phyloP scores from a whole-genome alignment of 2,888 invertebrate species.

The Shargacucullia verbasci region DNA sequence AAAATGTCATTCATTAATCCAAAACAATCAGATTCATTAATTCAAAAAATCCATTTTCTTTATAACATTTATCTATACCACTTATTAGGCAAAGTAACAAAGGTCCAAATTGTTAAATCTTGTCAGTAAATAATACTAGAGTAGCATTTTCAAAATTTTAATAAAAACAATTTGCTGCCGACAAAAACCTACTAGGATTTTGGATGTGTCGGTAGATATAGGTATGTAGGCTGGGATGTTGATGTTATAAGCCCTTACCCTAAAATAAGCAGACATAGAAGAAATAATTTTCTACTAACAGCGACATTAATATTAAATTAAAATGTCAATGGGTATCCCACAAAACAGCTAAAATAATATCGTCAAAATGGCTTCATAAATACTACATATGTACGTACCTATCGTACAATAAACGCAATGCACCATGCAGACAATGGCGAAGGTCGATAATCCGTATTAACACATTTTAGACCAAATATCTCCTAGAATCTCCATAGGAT shows the following conservation, averaged over 20 bases:
- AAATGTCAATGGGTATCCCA: not conserved
- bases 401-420: constrained; percentile 84
- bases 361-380: constrained; percentile 61
- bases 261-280: not conserved
- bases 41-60: too few species aligned
- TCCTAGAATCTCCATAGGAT: constrained; percentile 21
- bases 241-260: not conserved
- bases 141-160: constrained; percentile 11
- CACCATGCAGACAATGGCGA: constrained; percentile 89
- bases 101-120: constrained; percentile 6
- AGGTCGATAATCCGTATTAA: constrained; percentile 82
- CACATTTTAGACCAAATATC: constrained; percentile 59
- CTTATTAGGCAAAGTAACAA: constrained; percentile 7
- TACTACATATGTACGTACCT: constrained; percentile 61
- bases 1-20: too few species aligned
- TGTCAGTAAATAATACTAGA: constrained; percentile 9
- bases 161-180: constrained; percentile 36
- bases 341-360: constrained; percentile 35
- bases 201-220: not conserved
- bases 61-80: not conserved
- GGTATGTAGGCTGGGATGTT: not conserved
- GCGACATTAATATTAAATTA: not conserved
- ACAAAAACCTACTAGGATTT: constrained; percentile 3
- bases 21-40: too few species aligned
- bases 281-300: not conserved